Base-by-base conservation (phyloP, 2,888 invertebrate genomes). In the Shargacucullia verbasci region DNA sequence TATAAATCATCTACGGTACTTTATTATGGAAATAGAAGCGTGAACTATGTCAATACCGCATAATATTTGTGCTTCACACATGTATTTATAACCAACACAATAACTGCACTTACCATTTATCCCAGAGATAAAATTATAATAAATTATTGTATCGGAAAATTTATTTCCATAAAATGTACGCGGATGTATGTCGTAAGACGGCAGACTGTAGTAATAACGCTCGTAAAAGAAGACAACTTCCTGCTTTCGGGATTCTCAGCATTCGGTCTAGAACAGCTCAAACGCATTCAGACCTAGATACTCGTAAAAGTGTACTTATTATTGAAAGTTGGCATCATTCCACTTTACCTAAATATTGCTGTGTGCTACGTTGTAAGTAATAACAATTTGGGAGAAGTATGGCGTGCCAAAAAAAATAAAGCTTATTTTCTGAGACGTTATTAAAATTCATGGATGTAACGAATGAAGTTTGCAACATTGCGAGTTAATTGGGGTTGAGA, bases 251-350 rank as follows among this genome's bases (percentile, higher is more conserved):
- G 61, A 58, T 72, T 69, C 78, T 75, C 69, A 70, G 66, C 65
- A 69, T 80, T 78, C 68, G 75, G 66, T 77, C 79, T 63, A 70
- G 61, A 75, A 59, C 66, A 60, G 62, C 69, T 69, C 57, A 70
- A 65, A 74, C 58, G 67, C 73, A 70, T 78, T 72, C 65, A 77
- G 66, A 73, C 53, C 59, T 73, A 72, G 61, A 65, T 65, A 70
- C 52, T 75, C 78, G 72, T 75, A 72, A 75, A 74, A 81, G 49
- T 73, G 65, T 71, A 78, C 70, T 80, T 81, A 78, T 81, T 83
- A 84, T 82, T 82, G 78, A 83, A 80, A 81, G 67, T 89, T 89
- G 87, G 90, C 89, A 85, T 76, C 70, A 78, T 78, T 89, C 87
- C 88, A 88, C 81, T 78, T 76, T 74, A 80, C 81, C 81, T 83